Percentiles rank a stretch among this genome's conserved stretches.
Conservation (phyloP, 2,888 invertebrate genomes). For the Dicycla oo region DNA sequence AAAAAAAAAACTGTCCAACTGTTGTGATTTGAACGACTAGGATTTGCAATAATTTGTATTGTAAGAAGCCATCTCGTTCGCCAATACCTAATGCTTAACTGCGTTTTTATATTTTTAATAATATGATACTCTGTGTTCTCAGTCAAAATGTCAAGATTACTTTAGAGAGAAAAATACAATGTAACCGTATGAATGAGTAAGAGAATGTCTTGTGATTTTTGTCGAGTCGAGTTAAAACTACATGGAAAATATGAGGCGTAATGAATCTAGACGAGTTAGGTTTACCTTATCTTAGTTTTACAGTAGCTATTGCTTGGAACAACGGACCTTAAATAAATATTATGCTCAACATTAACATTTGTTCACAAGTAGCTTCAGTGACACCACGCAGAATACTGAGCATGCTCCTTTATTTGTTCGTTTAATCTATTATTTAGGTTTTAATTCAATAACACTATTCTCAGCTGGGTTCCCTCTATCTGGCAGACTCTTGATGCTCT, state of each 20-base stretch:
- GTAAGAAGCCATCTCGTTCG: too few species aligned
- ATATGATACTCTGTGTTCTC: background rate
- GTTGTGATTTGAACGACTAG: too few species aligned
- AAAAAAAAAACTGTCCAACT: too few species aligned
- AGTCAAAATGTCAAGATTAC: background rate
- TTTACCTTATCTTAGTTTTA: conserved; percentile 5
- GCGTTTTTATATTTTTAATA: background rate
- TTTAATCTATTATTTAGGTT: too few species aligned
- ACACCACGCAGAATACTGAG: too few species aligned
- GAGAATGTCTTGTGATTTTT: conserved; percentile 3
- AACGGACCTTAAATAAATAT: background rate
- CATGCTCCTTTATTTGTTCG: too few species aligned
- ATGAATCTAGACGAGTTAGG: background rate
- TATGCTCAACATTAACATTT: background rate
- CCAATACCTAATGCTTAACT: too few species aligned
- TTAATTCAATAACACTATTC: too few species aligned
- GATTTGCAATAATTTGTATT: too few species aligned
- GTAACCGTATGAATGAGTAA: conserved; percentile 19
- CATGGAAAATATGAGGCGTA: conserved; percentile 22
- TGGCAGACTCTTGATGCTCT: too few species aligned
- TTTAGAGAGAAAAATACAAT: conserved; percentile 20
- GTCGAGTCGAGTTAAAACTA: conserved; percentile 3
- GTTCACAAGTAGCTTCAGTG: background rate
- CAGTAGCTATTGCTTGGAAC: conserved; percentile 8
- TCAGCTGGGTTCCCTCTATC: too few species aligned